Percentiles rank a stretch among this genome's conserved stretches.
Conservation (phyloP, 2,113 vertebrate genomes). For the Ciconia maguari region DNA sequence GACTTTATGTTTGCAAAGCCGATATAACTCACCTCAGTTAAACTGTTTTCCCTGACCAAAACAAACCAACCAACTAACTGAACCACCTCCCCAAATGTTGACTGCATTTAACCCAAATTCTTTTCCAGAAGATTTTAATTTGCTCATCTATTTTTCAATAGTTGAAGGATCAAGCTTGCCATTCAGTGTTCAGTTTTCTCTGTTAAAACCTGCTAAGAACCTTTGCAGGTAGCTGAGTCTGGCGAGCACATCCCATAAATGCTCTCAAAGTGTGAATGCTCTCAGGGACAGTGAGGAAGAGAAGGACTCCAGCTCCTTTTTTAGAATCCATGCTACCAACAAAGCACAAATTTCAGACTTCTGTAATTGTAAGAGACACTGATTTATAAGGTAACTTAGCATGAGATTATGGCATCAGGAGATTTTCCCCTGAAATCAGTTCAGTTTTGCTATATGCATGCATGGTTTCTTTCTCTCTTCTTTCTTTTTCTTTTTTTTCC, state of each 20-base stretch:
- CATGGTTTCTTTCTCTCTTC: neutral
- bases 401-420: neutral
- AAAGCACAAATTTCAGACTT: neutral
- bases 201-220: neutral
- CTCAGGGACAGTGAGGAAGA: neutral
- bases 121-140: neutral
- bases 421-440: neutral
- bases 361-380: neutral
- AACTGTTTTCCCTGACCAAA: neutral
- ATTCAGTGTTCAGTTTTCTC: neutral
- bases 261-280: neutral
- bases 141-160: constrained; percentile 18
- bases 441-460: neutral
- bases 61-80: neutral
- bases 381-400: neutral
- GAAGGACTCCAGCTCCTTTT: neutral
- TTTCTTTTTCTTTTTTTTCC: fast-evolving
- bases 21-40: neutral
- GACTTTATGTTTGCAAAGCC: neutral
- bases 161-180: constrained; percentile 17
- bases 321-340: neutral
- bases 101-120: neutral
- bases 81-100: neutral
- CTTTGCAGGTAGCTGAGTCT: neutral
- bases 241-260: neutral